phyloP scores from a whole-genome alignment of 2,797 vertebrate genomes.

The Taenioides sp. region DNA sequence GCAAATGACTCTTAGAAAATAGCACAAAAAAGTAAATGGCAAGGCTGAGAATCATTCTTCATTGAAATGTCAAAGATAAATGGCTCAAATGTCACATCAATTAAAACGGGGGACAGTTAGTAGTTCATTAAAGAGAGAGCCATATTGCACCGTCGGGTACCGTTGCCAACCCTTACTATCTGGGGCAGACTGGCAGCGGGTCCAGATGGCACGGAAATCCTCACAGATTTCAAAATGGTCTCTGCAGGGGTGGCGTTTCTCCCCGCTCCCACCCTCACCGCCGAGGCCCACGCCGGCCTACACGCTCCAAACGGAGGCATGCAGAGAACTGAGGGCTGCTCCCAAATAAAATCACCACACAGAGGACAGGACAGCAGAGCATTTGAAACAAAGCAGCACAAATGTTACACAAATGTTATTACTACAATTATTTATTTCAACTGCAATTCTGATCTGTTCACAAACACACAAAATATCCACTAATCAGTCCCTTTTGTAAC shows the following conservation, averaged over 20 bases:
- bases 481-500: not conserved
- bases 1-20: constrained; percentile 80
- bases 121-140: constrained; percentile 84
- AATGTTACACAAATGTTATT: constrained; percentile 30
- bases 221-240: constrained; percentile 82
- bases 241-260: constrained; percentile 79
- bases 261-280: constrained; percentile 73
- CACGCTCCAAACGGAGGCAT: constrained; percentile 76
- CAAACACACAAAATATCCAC: not conserved
- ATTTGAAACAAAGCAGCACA: constrained; percentile 63
- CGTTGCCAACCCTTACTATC: constrained; percentile 82
- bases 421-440: not conserved
- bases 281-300: constrained; percentile 73
- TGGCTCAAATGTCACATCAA: constrained; percentile 84
- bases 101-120: constrained; percentile 83
- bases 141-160: constrained; percentile 82
- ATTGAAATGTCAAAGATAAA: constrained; percentile 85
- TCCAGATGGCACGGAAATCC: constrained; percentile 83
- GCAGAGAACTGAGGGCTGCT: constrained; percentile 67
- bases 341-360: constrained; percentile 62
- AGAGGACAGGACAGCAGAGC: constrained; percentile 60
- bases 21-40: constrained; percentile 82
- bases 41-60: constrained; percentile 81
- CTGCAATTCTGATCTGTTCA: constrained; percentile 1
- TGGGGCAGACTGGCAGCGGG: constrained; percentile 81